Evolutionary conservation across 2,113 vertebrate species (phyloP).

Genomic region (Oxyura jamaicensis): DNA sequence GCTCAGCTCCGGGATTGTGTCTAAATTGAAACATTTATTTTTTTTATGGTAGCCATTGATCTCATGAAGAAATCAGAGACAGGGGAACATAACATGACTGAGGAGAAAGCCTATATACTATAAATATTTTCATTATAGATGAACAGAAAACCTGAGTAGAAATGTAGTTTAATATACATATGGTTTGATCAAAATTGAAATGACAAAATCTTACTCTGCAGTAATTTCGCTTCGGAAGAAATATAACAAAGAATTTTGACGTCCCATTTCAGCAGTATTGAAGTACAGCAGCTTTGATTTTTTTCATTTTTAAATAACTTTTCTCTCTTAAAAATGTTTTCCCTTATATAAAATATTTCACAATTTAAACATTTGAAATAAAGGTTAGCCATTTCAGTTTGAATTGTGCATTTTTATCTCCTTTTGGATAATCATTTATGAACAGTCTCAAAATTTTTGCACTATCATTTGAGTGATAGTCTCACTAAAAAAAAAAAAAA

Average conservation of each 20-base stretch:
- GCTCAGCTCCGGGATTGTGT: neutral
- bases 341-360: neutral
- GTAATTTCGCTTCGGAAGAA: slow-evolving; percentile 1
- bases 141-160: neutral
- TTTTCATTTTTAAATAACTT: slow-evolving; percentile 1
- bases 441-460: neutral
- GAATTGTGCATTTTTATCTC: neutral
- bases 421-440: neutral
- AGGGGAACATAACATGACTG: neutral
- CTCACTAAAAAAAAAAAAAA: neutral
- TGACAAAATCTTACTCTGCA: neutral
- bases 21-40: neutral
- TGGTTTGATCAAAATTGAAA: neutral
- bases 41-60: neutral
- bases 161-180: neutral
- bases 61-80: neutral
- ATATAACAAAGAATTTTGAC: neutral
- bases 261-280: neutral
- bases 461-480: too few relatives aligned
- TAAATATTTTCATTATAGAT: neutral
- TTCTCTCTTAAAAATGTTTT: neutral
- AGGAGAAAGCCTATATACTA: neutral
- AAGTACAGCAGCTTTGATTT: neutral
- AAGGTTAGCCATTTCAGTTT: neutral
- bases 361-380: neutral